Evolutionary conservation across 2,888 invertebrate genomes (phyloP).

Genomic region (Lepidocyrtoides sp.): DNA sequence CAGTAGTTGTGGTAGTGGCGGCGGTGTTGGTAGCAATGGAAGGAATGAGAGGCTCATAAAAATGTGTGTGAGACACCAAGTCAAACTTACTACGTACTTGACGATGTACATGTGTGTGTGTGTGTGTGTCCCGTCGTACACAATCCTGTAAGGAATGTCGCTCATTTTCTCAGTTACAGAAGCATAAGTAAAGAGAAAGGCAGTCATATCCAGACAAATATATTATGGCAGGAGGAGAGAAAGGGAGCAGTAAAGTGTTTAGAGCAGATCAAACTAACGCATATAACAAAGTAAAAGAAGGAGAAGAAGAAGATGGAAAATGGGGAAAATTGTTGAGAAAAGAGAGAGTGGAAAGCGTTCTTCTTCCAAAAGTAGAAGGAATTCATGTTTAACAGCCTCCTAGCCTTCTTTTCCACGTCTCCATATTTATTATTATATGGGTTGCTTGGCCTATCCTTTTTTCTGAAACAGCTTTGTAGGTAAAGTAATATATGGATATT

Average conservation of each 20-base stretch:
- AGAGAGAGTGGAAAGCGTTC: background rate
- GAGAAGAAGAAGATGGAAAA: background rate
- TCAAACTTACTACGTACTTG: slow-evolving; percentile 36
- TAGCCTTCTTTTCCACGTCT: slow-evolving; percentile 10
- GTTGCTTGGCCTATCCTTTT: background rate
- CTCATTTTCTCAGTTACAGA: slow-evolving; percentile 17
- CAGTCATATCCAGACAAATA: background rate
- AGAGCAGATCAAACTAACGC: slow-evolving; percentile 17
- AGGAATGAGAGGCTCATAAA: slow-evolving; percentile 75
- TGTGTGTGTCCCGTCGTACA: slow-evolving; percentile 22
- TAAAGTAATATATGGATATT: background rate
- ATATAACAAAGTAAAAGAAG: background rate
- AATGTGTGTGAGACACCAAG: slow-evolving; percentile 75
- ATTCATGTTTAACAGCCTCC: background rate
- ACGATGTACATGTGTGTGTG: no score
- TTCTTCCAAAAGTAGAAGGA: background rate
- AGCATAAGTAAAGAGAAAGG: slow-evolving; percentile 5
- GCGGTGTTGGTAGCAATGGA: background rate
- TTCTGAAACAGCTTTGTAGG: background rate
- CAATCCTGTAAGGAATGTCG: slow-evolving; percentile 58
- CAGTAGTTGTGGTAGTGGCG: slow-evolving; percentile 43
- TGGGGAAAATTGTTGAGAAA: background rate
- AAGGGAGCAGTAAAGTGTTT: slow-evolving; percentile 21
- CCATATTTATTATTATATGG: slow-evolving; percentile 29
- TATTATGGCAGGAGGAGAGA: slow-evolving; percentile 9